A percentile compares a stretch with the other conserved stretches of the same genome.
These are phyloP conservation scores for Rallus crepitans DNA, from an alignment of 2,797 vertebrate species.

Conservation along the genomic window DNA sequence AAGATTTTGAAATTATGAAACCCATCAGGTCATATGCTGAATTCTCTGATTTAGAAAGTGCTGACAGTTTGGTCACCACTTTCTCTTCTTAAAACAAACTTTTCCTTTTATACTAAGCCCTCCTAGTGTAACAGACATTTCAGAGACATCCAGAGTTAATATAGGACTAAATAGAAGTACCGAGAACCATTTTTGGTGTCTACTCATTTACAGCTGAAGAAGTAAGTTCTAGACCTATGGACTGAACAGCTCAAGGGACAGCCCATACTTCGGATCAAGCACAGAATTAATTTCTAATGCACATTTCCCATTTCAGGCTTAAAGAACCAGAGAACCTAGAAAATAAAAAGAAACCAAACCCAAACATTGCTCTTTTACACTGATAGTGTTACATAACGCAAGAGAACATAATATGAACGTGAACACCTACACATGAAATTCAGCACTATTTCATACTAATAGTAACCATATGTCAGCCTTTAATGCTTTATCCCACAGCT, in stretches of 20 bases:
- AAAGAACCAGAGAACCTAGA: background rate
- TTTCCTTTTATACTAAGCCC: background rate
- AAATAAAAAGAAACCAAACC: background rate
- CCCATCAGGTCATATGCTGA: background rate
- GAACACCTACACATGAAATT: background rate
- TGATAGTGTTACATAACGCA: background rate
- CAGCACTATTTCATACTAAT: background rate
- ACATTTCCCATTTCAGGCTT: background rate
- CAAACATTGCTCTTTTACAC: background rate
- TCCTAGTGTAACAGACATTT: background rate
- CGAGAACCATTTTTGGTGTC: background rate
- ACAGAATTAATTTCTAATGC: background rate
- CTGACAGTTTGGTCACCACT: background rate
- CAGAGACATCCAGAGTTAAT: background rate
- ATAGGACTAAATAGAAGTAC: background rate
- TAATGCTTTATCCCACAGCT: background rate
- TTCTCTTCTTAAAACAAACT: background rate
- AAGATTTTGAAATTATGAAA: background rate
- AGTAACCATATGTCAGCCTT: fast-evolving
- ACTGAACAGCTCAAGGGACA: background rate
- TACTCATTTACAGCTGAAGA: background rate
- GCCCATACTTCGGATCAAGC: background rate
- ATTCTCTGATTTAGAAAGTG: background rate
- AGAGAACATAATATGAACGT: background rate
- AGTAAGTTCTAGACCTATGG: background rate